These are phyloP conservation scores for Microplitis deprimator DNA, from an alignment of 2,888 invertebrate species.

Conservation along the genomic window DNA sequence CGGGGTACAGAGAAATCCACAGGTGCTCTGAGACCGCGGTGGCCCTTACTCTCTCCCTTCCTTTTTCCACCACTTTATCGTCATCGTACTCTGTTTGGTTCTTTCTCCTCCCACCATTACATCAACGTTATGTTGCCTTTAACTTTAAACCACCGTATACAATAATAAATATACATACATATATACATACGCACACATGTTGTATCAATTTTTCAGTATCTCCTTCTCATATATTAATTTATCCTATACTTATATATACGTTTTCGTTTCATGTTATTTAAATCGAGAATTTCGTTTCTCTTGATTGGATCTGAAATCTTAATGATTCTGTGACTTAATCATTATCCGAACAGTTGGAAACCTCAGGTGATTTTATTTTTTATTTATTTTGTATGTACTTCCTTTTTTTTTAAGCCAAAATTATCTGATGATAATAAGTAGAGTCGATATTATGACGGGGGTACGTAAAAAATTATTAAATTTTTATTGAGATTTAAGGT, in stretches of 20 bases:
- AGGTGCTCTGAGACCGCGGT: slow-evolving; percentile 65
- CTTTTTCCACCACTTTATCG: slow-evolving; percentile 44
- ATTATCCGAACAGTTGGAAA: neutral
- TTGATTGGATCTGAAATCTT: neutral
- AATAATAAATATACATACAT: neutral
- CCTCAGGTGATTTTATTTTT: neutral
- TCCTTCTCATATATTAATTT: slow-evolving; percentile 19
- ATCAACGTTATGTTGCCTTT: slow-evolving; percentile 29
- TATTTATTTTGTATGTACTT: neutral
- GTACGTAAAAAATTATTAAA: too few relatives aligned
- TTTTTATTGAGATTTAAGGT: too few relatives aligned
- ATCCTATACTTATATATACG: neutral
- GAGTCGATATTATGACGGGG: too few relatives aligned
- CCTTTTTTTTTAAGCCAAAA: too few relatives aligned
- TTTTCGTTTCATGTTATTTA: neutral
- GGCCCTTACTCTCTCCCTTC: slow-evolving; percentile 62
- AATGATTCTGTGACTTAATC: neutral
- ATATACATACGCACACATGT: neutral
- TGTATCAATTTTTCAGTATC: neutral
- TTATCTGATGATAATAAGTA: too few relatives aligned
- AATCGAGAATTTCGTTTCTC: neutral
- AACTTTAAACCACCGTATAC: slow-evolving; percentile 9
- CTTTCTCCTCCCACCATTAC: slow-evolving; percentile 39
- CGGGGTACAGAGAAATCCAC: slow-evolving; percentile 67
- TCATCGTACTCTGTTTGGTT: slow-evolving; percentile 43